Percentiles rank a stretch among this genome's conserved stretches.
Conservation (phyloP, 2,888 invertebrate species). For the Cybosia mesomella region DNA sequence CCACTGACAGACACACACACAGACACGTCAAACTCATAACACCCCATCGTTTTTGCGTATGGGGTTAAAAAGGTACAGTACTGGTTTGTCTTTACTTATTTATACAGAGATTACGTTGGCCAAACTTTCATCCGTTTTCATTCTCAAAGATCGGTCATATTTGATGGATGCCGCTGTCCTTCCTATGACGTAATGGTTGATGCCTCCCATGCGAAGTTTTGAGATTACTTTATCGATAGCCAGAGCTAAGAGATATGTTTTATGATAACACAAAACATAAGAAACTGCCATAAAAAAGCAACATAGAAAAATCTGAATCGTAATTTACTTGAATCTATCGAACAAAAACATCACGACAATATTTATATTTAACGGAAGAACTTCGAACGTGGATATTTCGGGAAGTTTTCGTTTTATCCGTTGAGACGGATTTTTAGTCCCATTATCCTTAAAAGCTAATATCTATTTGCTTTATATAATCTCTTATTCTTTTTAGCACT, state of each 20-base stretch:
- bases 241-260: not conserved
- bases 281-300: not conserved
- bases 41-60: too few species aligned
- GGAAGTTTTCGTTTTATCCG: constrained; percentile 4
- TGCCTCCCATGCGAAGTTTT: constrained; percentile 9
- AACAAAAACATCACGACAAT: not conserved
- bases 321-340: not conserved
- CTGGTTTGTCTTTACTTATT: not conserved
- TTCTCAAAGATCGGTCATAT: constrained; percentile 11
- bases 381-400: not conserved
- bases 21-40: too few species aligned
- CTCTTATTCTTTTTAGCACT: constrained; percentile 18
- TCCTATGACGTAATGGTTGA: constrained; percentile 15
- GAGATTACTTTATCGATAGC: constrained; percentile 17
- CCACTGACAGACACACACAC: too few species aligned
- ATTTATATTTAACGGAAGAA: not conserved
- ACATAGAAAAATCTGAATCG: not conserved
- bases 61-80: not conserved
- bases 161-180: constrained; percentile 16
- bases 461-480: constrained; percentile 26
- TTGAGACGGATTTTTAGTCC: not conserved
- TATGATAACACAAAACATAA: not conserved
- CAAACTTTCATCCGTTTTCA: not conserved
- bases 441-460: constrained; percentile 12
- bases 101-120: not conserved